A percentile compares a stretch with the other conserved stretches of the same genome.
phyloP scores from a whole-genome alignment of 2,888 invertebrate genomes.

The Diloba caeruleocephala region DNA sequence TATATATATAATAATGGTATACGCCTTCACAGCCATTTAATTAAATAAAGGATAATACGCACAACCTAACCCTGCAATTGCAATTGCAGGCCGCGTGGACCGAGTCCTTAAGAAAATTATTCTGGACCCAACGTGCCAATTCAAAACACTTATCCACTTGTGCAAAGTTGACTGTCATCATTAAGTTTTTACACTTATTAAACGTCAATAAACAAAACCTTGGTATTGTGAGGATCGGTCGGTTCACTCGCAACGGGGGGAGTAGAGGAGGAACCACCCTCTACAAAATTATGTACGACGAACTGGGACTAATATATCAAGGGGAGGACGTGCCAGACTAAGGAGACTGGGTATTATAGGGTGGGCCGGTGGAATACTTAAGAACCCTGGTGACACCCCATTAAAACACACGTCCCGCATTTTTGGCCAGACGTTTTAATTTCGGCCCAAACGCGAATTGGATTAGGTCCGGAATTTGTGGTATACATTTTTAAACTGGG shows the following conservation, averaged over 20 bases:
- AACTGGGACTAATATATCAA: constrained; percentile 89
- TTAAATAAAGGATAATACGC: constrained; percentile 38
- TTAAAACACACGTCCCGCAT: constrained; percentile 88
- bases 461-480: constrained; percentile 59
- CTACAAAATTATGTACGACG: constrained; percentile 89
- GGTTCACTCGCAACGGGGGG: constrained; percentile 72
- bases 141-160: constrained; percentile 37
- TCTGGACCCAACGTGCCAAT: constrained; percentile 21
- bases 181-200: constrained; percentile 74
- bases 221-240: constrained; percentile 85
- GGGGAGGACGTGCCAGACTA: constrained; percentile 89
- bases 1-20: constrained; percentile 40
- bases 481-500: constrained; percentile 56
- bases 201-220: constrained; percentile 86
- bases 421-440: constrained; percentile 87
- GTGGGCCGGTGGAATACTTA: constrained; percentile 88
- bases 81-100: constrained; percentile 6
- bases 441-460: constrained; percentile 71
- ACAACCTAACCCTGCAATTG: constrained; percentile 35
- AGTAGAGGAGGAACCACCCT: constrained; percentile 77
- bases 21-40: constrained; percentile 42
- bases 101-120: constrained; percentile 31
- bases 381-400: constrained; percentile 88
- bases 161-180: constrained; percentile 50
- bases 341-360: constrained; percentile 88